These are phyloP conservation scores for Cecropterus lyciades DNA, from an alignment of 1,140 invertebrate genomes.

Conservation along the genomic window DNA sequence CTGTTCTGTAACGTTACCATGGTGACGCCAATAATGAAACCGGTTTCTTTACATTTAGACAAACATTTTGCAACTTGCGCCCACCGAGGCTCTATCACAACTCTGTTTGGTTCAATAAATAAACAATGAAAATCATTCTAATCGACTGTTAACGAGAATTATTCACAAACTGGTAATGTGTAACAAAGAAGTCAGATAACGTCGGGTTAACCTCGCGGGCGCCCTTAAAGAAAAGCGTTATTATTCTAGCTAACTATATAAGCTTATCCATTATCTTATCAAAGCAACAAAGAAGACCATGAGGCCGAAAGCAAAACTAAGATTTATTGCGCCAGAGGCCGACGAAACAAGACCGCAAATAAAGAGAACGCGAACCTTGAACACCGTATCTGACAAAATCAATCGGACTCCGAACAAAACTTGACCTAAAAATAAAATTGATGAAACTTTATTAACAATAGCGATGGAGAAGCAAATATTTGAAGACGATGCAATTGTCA, in stretches of 20 bases:
- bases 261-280: constrained; percentile 77
- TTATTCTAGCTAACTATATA: constrained; percentile 62
- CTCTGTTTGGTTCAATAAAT: constrained; percentile 10
- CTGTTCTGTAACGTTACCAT: constrained; percentile 41
- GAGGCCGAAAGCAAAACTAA: constrained; percentile 72
- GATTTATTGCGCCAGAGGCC: constrained; percentile 80
- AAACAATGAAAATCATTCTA: background rate
- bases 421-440: constrained; percentile 80
- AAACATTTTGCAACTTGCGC: constrained; percentile 65
- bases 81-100: constrained; percentile 37
- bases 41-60: constrained; percentile 64
- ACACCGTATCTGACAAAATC: constrained; percentile 82
- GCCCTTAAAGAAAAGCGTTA: constrained; percentile 55
- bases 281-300: constrained; percentile 74
- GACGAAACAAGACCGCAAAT: constrained; percentile 81
- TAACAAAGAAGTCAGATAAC: background rate
- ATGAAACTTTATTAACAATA: constrained; percentile 60
- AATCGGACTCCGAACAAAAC: constrained; percentile 79
- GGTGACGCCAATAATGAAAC: constrained; percentile 49
- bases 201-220: constrained; percentile 27
- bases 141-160: background rate
- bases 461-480: constrained; percentile 1
- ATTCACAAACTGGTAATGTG: background rate
- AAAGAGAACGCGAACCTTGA: constrained; percentile 83
- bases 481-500: constrained; percentile 13